phyloP scores from a whole-genome alignment of 2,888 invertebrate species.

The Hoplodrina blanda region DNA sequence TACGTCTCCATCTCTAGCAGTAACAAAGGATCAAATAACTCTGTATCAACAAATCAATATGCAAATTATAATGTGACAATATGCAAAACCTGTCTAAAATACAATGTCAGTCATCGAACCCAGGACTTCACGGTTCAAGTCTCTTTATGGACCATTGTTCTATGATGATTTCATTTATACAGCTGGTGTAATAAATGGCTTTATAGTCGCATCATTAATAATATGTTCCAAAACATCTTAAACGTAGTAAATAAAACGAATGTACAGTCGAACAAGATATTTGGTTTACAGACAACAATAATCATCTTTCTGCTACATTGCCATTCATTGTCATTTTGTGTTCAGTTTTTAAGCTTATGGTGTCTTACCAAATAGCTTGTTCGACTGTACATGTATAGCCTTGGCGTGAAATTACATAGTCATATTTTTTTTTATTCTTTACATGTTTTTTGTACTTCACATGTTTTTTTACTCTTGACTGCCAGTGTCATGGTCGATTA shows the following conservation, averaged over 20 bases:
- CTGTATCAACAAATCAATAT: constrained; percentile 31
- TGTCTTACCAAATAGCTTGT: no score
- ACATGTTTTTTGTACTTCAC: neutral
- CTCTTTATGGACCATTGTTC: constrained; percentile 54
- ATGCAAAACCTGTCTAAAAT: constrained; percentile 39
- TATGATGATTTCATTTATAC: constrained; percentile 56
- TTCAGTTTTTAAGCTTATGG: no score
- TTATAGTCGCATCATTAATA: constrained; percentile 4
- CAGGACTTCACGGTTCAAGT: constrained; percentile 47
- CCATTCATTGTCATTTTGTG: no score
- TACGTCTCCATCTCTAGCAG: neutral
- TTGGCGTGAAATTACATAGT: constrained; percentile 23
- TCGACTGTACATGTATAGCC: constrained; percentile 10
- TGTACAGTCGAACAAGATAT: no score
- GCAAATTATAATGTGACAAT: constrained; percentile 27
- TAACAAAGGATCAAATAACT: neutral
- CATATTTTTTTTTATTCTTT: constrained; percentile 28
- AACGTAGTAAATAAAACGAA: neutral
- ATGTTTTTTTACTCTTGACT: constrained; percentile 9
- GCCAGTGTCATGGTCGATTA: constrained; percentile 38
- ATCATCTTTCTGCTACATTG: no score
- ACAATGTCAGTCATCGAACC: constrained; percentile 56
- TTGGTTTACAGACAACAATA: no score
- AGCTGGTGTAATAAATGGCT: constrained; percentile 49
- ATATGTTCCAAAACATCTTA: constrained; percentile 18